phyloP scores from a whole-genome alignment of 2,113 vertebrate genomes.

The Trematocara nigrifrons region DNA sequence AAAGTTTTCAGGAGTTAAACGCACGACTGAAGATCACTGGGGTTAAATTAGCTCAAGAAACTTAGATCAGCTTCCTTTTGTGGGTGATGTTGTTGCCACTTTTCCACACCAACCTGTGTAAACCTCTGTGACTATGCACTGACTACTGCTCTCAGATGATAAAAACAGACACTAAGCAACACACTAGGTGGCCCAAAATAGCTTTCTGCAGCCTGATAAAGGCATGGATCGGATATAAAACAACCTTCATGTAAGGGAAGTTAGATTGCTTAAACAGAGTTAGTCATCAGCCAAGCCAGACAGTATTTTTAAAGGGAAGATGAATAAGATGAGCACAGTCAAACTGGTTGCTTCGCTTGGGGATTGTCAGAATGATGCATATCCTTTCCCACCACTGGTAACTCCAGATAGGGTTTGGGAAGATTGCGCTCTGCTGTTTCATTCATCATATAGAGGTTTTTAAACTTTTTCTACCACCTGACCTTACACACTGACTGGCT shows the following conservation, averaged over 20 bases:
- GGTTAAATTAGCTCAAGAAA: not conserved
- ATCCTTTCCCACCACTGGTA: not conserved
- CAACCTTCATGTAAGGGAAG: not conserved
- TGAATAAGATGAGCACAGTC: constrained; percentile 6
- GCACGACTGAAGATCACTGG: not conserved
- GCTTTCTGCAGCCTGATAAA: not conserved
- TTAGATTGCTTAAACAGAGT: not conserved
- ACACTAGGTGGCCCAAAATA: not conserved
- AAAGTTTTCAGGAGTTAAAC: not conserved
- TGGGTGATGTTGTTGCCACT: not conserved
- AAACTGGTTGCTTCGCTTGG: not conserved
- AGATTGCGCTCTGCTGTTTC: not conserved
- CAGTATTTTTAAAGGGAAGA: not conserved
- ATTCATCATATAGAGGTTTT: not conserved
- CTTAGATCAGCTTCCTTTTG: not conserved
- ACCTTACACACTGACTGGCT: not conserved
- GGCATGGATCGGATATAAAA: not conserved
- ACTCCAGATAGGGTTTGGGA: not conserved
- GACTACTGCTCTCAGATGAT: constrained; percentile 14
- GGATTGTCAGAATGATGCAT: constrained; percentile 20
- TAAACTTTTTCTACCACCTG: not conserved
- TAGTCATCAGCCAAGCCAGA: not conserved
- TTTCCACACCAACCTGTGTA: not conserved
- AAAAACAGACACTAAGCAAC: not conserved
- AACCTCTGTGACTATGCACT: constrained; percentile 2